Evolutionary conservation across 2,888 invertebrate genomes (phyloP).

Genomic region (Hoplodrina ambigua): DNA sequence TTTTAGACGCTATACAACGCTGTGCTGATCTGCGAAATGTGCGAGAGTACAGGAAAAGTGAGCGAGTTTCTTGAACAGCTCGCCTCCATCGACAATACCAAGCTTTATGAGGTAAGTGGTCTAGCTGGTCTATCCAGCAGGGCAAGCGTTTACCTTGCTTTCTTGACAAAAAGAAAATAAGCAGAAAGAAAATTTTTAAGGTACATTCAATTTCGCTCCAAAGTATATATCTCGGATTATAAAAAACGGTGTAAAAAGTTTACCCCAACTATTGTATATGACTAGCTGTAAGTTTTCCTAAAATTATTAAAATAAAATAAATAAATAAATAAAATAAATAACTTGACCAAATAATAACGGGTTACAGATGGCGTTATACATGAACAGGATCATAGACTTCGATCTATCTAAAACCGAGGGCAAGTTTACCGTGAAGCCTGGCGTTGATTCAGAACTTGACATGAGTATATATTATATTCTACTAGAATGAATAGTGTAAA

Average conservation of each 20-base stretch:
- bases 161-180: too few species aligned
- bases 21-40: constrained; percentile 92
- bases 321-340: too few species aligned
- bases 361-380: constrained; percentile 91
- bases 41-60: constrained; percentile 85
- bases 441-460: constrained; percentile 94
- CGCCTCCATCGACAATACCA: constrained; percentile 85
- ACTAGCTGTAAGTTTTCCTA: too few species aligned
- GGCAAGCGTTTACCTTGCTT: too few species aligned
- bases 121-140: too few species aligned
- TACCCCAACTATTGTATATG: too few species aligned
- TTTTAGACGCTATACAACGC: constrained; percentile 92
- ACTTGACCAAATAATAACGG: background rate
- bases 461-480: constrained; percentile 86
- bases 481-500: too few species aligned
- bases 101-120: constrained; percentile 84
- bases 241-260: too few species aligned
- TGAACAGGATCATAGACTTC: constrained; percentile 94
- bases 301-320: too few species aligned
- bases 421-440: constrained; percentile 93
- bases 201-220: too few species aligned
- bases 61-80: constrained; percentile 89
- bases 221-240: too few species aligned
- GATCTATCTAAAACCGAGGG: constrained; percentile 91
- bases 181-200: too few species aligned